Evolutionary conservation across 1,140 invertebrate species (phyloP), one percentile per base, ranked within the genome.

Genomic region (Zaprionus tsacasi): DNA sequence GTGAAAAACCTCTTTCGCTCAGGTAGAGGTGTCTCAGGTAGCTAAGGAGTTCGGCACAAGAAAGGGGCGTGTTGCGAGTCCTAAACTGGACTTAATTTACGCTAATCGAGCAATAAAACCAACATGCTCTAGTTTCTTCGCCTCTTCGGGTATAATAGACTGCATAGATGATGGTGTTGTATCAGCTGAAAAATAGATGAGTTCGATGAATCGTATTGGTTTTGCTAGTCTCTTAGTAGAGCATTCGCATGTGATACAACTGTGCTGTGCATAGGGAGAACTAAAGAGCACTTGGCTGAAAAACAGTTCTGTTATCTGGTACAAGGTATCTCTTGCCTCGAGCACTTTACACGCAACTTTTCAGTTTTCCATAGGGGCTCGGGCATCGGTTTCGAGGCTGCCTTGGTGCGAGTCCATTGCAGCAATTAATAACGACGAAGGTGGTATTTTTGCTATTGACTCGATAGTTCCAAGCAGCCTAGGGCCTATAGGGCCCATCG

Each of bases 381-480:
- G 33, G 30, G 15, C 27, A 33, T 45, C 40, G 60, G 60, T 2
- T 13, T 27, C 12, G 25, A 3, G 52, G 30, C 30, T 7, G 33
- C n/a, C 8, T 56, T 6, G n/a, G 36, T 21, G 40, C 25, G 27
- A 45, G 12, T 27, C 40, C 38, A 50, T 57, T 57, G 33, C 58
- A 58, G 73, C 80, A 87, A 87, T 88, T 87, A 87, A 61, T 61
- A 65, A 65, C 52, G 80, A 76, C 80, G 83, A 72, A 83, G 83
- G 80, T 87, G 82, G 82, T 73, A 87, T 48, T 80, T 87, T 87
- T 87, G 83, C 79, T 78, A 87, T 88, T 76, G 69, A 79, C 83
- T 73, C 77, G 83, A 88, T 71, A 82, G 27, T 88, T 87, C 54
- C 73, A 79, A 67, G 67, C 68, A 78, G 57, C n/a, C 33, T 45